Evolutionary conservation across 2,113 vertebrate species (phyloP).

Genomic region (Arenaria interpres): DNA sequence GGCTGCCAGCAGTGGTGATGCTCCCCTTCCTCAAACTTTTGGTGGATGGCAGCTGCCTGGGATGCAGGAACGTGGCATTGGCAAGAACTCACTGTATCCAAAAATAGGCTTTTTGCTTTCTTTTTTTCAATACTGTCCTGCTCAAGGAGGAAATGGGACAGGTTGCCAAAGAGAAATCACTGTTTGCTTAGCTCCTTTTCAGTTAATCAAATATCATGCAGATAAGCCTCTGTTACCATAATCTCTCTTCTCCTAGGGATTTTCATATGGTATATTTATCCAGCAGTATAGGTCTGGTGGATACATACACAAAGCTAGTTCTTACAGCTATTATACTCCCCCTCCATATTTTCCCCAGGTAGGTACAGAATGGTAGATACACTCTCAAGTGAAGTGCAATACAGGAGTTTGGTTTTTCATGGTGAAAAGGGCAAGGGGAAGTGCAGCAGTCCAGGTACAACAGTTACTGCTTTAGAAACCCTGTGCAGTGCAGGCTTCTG

Average conservation of each 20-base stretch:
- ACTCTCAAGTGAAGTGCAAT: not conserved
- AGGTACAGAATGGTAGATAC: not conserved
- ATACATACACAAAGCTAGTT: conserved; percentile 25
- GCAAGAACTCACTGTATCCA: not conserved
- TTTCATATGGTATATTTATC: conserved; percentile 44
- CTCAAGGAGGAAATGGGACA: not conserved
- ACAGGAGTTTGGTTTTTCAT: conserved; percentile 4
- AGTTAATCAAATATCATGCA: conserved; percentile 53
- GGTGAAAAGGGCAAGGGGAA: not conserved
- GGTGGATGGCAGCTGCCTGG: not conserved
- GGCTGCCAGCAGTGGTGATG: not conserved
- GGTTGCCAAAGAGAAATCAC: conserved; percentile 16
- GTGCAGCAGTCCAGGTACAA: not conserved
- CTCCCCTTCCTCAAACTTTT: not conserved
- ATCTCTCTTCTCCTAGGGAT: not conserved
- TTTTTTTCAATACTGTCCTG: not conserved
- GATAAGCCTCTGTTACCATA: conserved; percentile 21
- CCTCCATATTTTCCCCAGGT: not conserved
- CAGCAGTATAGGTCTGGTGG: conserved; percentile 35
- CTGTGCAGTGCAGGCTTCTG: not conserved
- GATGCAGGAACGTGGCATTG: rapidly evolving
- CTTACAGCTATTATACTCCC: conserved; percentile 20
- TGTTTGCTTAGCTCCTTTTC: conserved; percentile 37
- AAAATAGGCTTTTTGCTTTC: not conserved
- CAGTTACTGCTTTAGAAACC: not conserved